Evolutionary conservation across 2,888 invertebrate genomes (phyloP).

Genomic region (Amblyjoppa proteus): DNA sequence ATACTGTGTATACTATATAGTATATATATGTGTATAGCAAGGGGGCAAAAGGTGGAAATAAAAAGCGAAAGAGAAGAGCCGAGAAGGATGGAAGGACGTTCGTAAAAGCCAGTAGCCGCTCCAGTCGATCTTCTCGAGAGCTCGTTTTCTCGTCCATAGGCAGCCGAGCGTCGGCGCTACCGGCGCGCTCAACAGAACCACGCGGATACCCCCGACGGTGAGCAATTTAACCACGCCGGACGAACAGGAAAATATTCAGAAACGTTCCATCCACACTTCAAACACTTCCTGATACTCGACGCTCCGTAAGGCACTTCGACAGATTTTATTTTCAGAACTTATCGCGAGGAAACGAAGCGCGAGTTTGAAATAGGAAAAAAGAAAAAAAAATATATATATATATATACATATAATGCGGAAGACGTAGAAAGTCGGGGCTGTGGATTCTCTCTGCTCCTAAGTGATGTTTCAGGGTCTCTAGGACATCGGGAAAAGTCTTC

Average conservation of each 20-base stretch:
- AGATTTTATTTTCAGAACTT: conserved; percentile 45
- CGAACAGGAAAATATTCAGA: conserved; percentile 47
- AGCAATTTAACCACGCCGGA: conserved; percentile 39
- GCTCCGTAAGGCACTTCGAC: conserved; percentile 51
- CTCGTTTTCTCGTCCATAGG: conserved; percentile 53
- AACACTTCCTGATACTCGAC: conserved; percentile 61
- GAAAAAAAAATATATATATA: not conserved
- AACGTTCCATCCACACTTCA: conserved; percentile 46
- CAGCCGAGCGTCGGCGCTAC: not conserved
- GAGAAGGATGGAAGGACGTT: conserved; percentile 32
- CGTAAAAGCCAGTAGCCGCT: conserved; percentile 44
- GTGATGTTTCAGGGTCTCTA: not conserved
- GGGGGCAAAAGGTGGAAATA: conserved; percentile 17
- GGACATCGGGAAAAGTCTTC: not conserved
- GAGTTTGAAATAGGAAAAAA: conserved; percentile 8
- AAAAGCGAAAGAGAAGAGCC: conserved; percentile 40
- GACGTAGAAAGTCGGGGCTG: not conserved
- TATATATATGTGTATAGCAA: not conserved
- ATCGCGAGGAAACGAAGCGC: conserved; percentile 6
- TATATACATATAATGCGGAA: not conserved
- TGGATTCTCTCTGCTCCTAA: not conserved
- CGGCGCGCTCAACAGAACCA: not conserved
- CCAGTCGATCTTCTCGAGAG: conserved; percentile 27
- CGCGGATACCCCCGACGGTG: conserved; percentile 25
- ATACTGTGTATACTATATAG: not conserved